These are phyloP conservation scores for Pluvianellus socialis DNA, from an alignment of 2,113 vertebrate genomes.

Conservation along the genomic window DNA sequence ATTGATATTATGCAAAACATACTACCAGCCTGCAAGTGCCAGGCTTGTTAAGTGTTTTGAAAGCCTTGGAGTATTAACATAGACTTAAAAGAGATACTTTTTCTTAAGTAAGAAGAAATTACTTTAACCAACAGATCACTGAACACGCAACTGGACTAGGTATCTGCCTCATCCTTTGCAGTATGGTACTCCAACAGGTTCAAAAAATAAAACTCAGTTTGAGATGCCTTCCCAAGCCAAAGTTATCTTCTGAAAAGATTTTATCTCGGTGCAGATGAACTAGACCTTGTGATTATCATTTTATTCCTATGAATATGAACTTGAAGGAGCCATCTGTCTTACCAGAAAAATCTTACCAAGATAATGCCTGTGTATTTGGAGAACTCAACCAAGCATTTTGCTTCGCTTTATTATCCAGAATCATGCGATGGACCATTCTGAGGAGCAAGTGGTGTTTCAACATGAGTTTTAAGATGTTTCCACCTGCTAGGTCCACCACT, in stretches of 20 bases:
- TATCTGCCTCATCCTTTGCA: background rate
- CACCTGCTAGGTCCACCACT: background rate
- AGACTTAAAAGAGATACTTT: background rate
- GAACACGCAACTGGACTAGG: background rate
- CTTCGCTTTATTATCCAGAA: background rate
- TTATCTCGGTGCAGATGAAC: background rate
- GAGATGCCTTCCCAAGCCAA: background rate
- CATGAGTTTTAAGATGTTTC: background rate
- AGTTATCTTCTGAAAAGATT: background rate
- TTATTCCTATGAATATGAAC: background rate
- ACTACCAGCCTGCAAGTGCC: background rate
- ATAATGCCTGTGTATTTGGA: background rate
- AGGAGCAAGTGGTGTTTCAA: background rate
- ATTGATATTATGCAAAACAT: slow-evolving; percentile 35
- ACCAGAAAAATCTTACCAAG: background rate
- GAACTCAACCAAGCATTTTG: background rate
- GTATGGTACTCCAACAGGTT: background rate
- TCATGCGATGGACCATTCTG: fast-evolving
- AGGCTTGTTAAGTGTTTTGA: background rate
- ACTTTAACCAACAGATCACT: background rate
- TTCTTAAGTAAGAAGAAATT: background rate
- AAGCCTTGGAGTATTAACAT: background rate
- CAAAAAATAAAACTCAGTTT: background rate
- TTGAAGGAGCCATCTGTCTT: background rate
- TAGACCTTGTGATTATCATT: background rate